Evolutionary conservation across 1,140 invertebrate species (phyloP).

Genomic region (Leptopilina boulardi): DNA sequence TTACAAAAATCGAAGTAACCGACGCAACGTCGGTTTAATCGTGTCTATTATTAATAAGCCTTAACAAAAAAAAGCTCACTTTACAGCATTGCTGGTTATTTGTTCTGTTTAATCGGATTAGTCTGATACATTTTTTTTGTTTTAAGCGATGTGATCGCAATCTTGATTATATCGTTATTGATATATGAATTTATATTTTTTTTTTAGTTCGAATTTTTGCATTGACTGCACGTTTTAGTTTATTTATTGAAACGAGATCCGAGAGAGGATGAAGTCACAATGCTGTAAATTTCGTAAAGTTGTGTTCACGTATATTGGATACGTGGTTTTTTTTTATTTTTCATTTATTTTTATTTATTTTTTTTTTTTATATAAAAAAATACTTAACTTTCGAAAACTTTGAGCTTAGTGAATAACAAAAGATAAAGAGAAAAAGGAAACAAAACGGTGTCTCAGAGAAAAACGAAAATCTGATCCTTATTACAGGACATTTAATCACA

Average conservation of each 20-base stretch:
- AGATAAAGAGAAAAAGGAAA: background rate
- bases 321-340: background rate
- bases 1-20: slow-evolving; percentile 75
- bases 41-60: no score
- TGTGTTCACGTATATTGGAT: slow-evolving; percentile 16
- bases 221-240: slow-evolving; percentile 19
- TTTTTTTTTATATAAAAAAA: background rate
- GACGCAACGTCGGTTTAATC: slow-evolving; percentile 73
- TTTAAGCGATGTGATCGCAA: slow-evolving; percentile 16
- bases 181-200: slow-evolving; percentile 22
- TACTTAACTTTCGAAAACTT: background rate
- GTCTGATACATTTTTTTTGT: slow-evolving; percentile 27
- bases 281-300: slow-evolving; percentile 12
- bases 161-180: slow-evolving; percentile 1
- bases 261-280: slow-evolving; percentile 10
- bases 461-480: background rate
- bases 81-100: slow-evolving; percentile 33
- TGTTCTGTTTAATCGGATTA: slow-evolving; percentile 32
- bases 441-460: background rate
- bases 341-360: no score
- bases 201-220: slow-evolving; percentile 29
- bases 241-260: background rate
- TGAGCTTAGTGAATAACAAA: slow-evolving; percentile 4
- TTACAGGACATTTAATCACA: slow-evolving; percentile 33
- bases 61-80: slow-evolving; percentile 16